Percentiles rank a stretch among this genome's conserved stretches.
Evolutionary conservation across 92 coral and sea anemone species (phyloP).

Genomic region (Porites evermanni): DNA sequence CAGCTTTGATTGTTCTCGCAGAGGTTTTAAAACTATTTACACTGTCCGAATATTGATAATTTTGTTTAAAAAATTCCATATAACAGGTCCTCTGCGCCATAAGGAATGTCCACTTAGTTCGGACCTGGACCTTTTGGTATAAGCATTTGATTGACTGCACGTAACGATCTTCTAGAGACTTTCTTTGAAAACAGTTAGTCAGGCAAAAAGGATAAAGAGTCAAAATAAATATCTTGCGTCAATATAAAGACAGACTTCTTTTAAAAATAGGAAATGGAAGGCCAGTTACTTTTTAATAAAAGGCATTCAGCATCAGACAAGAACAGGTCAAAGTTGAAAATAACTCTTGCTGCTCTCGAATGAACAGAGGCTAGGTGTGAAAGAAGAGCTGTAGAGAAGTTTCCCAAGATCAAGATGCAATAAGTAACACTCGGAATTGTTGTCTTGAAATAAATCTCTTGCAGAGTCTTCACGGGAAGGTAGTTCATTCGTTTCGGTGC

Average conservation of each 20-base stretch:
- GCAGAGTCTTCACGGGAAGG: neutral
- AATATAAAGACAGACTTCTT: neutral
- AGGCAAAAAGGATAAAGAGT: neutral
- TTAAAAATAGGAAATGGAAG: neutral
- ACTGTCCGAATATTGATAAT: no score
- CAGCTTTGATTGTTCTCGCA: no score
- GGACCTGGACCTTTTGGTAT: no score
- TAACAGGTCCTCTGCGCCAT: no score
- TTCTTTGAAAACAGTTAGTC: no score
- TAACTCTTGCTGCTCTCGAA: conserved; percentile 16
- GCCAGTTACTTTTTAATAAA: neutral
- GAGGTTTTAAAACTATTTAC: no score
- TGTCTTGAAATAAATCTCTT: neutral
- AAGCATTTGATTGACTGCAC: no score
- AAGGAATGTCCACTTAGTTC: no score
- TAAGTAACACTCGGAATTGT: conserved; percentile 6
- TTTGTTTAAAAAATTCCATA: no score
- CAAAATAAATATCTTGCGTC: neutral
- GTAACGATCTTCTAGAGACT: no score
- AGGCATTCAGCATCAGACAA: neutral
- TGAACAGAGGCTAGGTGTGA: neutral
- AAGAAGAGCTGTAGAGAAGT: neutral
- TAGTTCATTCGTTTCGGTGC: conserved; percentile 10
- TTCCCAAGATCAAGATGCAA: conserved; percentile 3
- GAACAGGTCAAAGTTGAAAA: neutral